These are phyloP conservation scores for Chorisops tibialis DNA, from an alignment of 2,888 invertebrate genomes.

Conservation along the genomic window DNA sequence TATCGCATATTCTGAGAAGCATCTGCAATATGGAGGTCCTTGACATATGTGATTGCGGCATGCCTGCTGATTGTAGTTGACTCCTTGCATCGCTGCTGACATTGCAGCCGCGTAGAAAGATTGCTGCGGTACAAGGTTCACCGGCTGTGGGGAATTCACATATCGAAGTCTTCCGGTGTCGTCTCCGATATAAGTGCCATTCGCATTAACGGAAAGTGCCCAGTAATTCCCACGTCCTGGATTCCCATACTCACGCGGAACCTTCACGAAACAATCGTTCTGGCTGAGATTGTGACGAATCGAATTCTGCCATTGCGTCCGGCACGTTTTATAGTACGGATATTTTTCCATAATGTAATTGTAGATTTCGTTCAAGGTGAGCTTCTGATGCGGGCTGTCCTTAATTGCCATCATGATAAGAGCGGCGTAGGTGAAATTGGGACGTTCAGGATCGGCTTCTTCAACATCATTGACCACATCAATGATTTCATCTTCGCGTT, in stretches of 20 bases:
- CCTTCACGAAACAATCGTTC: slow-evolving; percentile 95
- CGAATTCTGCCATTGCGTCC: slow-evolving; percentile 96
- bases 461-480: neutral
- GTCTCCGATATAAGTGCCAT: slow-evolving; percentile 93
- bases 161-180: slow-evolving; percentile 89
- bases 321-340: slow-evolving; percentile 91
- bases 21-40: slow-evolving; percentile 3
- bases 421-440: slow-evolving; percentile 93
- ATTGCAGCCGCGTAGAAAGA: neutral
- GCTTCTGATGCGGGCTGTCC: slow-evolving; percentile 79
- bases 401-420: slow-evolving; percentile 97
- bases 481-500: neutral
- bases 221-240: slow-evolving; percentile 97
- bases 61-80: too few relatives aligned
- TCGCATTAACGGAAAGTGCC: slow-evolving; percentile 92
- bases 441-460: slow-evolving; percentile 45
- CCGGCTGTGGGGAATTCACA: slow-evolving; percentile 51
- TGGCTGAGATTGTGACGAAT: slow-evolving; percentile 89
- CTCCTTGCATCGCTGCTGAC: slow-evolving; percentile 1
- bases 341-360: slow-evolving; percentile 95
- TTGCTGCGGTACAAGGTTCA: neutral
- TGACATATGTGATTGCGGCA: too few relatives aligned
- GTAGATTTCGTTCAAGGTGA: slow-evolving; percentile 90
- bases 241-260: slow-evolving; percentile 90
- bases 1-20: neutral